Evolutionary conservation across 2,113 vertebrate species (phyloP).

Genomic region (Phodopus roborovskii): DNA sequence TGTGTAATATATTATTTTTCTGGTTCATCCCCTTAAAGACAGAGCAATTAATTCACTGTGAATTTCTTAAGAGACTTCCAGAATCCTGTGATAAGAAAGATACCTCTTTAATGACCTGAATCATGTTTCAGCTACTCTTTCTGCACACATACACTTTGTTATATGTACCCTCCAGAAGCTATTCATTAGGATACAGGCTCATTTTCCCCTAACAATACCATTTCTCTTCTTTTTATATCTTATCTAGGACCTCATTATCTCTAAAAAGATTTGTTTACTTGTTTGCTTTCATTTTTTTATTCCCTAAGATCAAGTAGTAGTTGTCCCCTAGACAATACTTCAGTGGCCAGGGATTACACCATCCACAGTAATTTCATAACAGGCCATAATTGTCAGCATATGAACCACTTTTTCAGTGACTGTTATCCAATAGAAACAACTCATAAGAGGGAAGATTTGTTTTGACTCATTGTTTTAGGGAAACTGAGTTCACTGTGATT

Average conservation of each 20-base stretch:
- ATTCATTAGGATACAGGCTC: background rate
- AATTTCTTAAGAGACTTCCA: background rate
- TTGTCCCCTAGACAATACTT: background rate
- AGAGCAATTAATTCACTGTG: background rate
- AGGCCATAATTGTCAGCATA: background rate
- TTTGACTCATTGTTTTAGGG: background rate
- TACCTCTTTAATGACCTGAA: background rate
- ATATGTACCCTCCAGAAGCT: accelerated
- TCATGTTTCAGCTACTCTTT: background rate
- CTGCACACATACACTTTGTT: background rate
- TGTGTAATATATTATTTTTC: background rate
- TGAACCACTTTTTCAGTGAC: background rate
- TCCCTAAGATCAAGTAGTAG: background rate
- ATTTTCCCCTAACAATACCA: background rate
- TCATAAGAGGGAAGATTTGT: background rate
- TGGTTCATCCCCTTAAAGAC: background rate
- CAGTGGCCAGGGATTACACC: background rate
- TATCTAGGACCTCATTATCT: background rate
- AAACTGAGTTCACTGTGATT: background rate
- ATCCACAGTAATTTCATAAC: background rate
- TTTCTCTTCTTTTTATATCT: background rate
- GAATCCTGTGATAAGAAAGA: background rate
- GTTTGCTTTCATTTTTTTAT: background rate
- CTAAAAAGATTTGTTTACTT: background rate
- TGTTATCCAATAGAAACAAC: background rate